Percentiles rank a stretch among this genome's conserved stretches.
Conservation (phyloP, 2,113 vertebrate species). For the Zosterops japonicus region DNA sequence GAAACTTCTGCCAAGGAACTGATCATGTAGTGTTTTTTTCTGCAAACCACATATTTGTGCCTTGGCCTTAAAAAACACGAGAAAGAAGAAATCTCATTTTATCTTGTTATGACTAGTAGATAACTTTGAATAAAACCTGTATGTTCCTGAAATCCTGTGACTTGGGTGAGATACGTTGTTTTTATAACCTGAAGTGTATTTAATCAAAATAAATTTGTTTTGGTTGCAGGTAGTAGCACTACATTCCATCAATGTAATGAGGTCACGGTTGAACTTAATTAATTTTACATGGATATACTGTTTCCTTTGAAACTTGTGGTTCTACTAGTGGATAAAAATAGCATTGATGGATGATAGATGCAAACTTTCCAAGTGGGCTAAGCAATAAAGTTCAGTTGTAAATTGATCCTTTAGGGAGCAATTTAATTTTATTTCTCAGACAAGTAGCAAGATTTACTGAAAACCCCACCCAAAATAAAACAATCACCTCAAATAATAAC, state of each 20-base stretch:
- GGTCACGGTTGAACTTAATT: conserved; percentile 54
- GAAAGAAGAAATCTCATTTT: background rate
- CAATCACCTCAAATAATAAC: background rate
- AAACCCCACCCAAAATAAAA: background rate
- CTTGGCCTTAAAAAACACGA: background rate
- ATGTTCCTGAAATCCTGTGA: background rate
- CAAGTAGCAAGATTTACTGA: background rate
- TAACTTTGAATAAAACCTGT: background rate
- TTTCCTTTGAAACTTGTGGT: conserved; percentile 63
- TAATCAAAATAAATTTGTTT: conserved; percentile 63
- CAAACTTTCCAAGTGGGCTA: background rate
- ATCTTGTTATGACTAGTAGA: background rate
- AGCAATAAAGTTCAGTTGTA: conserved; percentile 1
- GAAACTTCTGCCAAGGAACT: background rate
- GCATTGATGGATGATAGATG: background rate
- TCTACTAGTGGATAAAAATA: conserved; percentile 21
- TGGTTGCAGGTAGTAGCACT: conserved; percentile 47
- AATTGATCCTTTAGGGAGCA: background rate
- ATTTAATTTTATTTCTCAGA: background rate
- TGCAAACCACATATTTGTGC: background rate
- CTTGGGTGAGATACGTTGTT: background rate
- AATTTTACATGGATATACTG: conserved; percentile 59
- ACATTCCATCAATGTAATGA: conserved; percentile 65
- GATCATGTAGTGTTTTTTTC: background rate
- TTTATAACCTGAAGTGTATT: conserved; percentile 16